Conservation (phyloP, 2,113 vertebrate genomes). For the Mustela nigripes region DNA sequence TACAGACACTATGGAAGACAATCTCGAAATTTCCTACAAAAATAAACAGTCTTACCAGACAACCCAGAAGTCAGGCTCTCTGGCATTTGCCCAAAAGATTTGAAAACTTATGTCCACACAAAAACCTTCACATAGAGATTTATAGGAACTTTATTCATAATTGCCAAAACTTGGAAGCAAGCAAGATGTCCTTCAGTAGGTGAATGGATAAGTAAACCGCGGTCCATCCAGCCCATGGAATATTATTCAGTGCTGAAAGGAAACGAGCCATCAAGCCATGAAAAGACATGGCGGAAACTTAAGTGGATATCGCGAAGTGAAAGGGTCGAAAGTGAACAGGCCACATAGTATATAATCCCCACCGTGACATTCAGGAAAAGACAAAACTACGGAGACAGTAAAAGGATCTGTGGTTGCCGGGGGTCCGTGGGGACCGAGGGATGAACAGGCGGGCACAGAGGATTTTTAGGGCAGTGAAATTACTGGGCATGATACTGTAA, state of each 20-base stretch:
- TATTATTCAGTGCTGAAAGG: neutral
- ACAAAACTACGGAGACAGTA: neutral
- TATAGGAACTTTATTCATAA: neutral
- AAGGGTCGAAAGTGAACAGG: neutral
- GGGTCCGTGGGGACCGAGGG: neutral
- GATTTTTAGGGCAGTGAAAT: neutral
- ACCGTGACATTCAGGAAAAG: neutral
- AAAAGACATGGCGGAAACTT: neutral
- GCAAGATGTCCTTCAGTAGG: neutral
- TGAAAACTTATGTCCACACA: neutral
- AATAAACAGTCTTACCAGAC: neutral
- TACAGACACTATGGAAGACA: neutral
- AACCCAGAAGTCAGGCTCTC: too few species aligned
- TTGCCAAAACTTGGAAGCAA: neutral
- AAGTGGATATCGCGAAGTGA: too few species aligned
- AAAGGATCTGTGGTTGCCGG: neutral
- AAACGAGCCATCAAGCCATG: neutral
- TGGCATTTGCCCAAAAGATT: neutral
- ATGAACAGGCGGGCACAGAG: fast-evolving
- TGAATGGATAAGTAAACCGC: neutral
- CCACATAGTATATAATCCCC: neutral
- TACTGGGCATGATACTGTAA: fast-evolving
- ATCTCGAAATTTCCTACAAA: neutral
- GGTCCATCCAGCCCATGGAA: neutral
- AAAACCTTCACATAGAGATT: neutral